These are phyloP conservation scores for Tetragonula clypearis DNA, from an alignment of 1,140 invertebrate genomes.

Conservation along the genomic window DNA sequence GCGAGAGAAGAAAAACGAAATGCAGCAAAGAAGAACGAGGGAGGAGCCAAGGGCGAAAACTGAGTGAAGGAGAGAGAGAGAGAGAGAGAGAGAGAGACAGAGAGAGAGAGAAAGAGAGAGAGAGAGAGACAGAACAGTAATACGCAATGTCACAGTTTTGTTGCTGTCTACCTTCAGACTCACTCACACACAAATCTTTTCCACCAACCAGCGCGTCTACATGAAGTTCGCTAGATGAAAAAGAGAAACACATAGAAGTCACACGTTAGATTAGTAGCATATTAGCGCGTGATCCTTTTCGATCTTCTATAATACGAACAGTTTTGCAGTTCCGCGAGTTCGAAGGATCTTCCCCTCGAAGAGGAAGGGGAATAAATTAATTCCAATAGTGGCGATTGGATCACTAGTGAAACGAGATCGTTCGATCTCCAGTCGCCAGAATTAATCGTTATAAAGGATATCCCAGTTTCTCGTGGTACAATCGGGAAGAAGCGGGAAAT, in stretches of 20 bases:
- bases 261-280: slow-evolving; percentile 71
- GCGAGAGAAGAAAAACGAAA: no score
- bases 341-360: not conserved
- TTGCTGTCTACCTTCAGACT: slow-evolving; percentile 80
- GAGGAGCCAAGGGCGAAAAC: no score
- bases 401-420: not conserved
- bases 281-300: not conserved
- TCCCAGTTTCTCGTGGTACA: no score
- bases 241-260: slow-evolving; percentile 78
- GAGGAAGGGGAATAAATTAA: not conserved
- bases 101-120: slow-evolving; percentile 57
- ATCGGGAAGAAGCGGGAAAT: no score
- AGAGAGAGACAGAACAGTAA: slow-evolving; percentile 66
- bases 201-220: slow-evolving; percentile 84
- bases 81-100: slow-evolving; percentile 34
- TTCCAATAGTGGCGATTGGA: not conserved
- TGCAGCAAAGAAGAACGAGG: no score
- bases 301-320: slow-evolving; percentile 7
- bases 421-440: not conserved
- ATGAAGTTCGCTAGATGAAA: slow-evolving; percentile 87
- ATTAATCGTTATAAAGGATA: not conserved
- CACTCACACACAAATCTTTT: slow-evolving; percentile 82
- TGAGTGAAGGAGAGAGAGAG: no score
- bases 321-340: not conserved
- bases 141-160: slow-evolving; percentile 72